Evolutionary conservation across 1,140 invertebrate genomes (phyloP).

Genomic region (Drosophila virilis): DNA sequence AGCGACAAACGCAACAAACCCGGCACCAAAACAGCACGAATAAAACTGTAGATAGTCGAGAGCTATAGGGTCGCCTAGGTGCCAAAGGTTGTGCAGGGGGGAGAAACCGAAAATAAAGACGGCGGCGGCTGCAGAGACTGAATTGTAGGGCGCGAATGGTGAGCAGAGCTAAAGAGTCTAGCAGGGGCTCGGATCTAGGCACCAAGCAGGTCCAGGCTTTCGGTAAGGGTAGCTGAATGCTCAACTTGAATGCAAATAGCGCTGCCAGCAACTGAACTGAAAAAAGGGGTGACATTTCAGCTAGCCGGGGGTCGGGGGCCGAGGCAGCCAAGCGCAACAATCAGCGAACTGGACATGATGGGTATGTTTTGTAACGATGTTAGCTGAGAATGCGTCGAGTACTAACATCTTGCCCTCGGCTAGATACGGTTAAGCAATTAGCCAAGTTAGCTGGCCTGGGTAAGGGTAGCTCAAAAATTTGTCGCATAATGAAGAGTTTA

Average conservation of each 20-base stretch:
- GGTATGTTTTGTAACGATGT: constrained; percentile 39
- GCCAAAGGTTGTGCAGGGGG: neutral
- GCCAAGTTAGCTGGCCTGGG: constrained; percentile 24
- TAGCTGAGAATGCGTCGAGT: constrained; percentile 20
- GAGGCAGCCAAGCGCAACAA: constrained; percentile 41
- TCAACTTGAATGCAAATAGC: constrained; percentile 47
- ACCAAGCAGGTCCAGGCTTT: constrained; percentile 3
- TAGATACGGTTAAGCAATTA: constrained; percentile 43
- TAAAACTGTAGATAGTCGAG: constrained; percentile 26
- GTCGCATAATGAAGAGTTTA: constrained; percentile 24
- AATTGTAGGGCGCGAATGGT: constrained; percentile 19
- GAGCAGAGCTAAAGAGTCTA: constrained; percentile 8
- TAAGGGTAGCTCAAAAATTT: constrained; percentile 12
- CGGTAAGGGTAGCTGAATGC: constrained; percentile 12
- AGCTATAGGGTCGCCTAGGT: constrained; percentile 13
- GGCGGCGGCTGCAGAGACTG: constrained; percentile 32
- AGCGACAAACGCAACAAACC: constrained; percentile 41
- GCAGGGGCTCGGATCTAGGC: constrained; percentile 1
- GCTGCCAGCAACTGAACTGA: constrained; percentile 32
- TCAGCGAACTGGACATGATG: constrained; percentile 56
- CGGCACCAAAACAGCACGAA: neutral
- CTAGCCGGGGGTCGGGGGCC: neutral
- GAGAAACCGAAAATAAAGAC: neutral
- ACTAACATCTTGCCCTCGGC: constrained; percentile 24
- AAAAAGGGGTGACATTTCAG: constrained; percentile 49